These are phyloP conservation scores for Agonum fuliginosum DNA, from an alignment of 2,888 invertebrate genomes.

Conservation along the genomic window DNA sequence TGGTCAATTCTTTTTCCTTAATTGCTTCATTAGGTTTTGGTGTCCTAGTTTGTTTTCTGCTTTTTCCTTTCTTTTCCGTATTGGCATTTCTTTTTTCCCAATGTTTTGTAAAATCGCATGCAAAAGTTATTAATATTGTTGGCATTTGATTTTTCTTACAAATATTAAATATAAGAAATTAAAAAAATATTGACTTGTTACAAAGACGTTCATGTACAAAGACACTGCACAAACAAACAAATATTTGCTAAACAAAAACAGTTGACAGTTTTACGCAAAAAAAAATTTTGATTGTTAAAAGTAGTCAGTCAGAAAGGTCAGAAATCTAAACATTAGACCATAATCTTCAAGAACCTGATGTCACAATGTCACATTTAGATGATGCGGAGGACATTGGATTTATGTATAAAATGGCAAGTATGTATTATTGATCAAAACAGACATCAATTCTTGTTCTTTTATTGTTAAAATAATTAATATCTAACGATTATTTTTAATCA, in stretches of 20 bases:
- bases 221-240: constrained; percentile 2
- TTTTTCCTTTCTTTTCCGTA: constrained; percentile 46
- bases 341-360: constrained; percentile 21
- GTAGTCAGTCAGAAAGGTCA: constrained; percentile 16
- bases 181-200: too few relatives aligned
- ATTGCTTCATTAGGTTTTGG: constrained; percentile 4
- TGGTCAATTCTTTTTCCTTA: constrained; percentile 28
- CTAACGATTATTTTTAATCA: constrained; percentile 53
- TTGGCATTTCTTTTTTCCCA: constrained; percentile 49
- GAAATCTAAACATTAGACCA: constrained; percentile 15
- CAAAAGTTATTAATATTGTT: constrained; percentile 34
- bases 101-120: constrained; percentile 33
- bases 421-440: constrained; percentile 63
- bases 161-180: neutral
- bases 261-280: neutral
- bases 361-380: constrained; percentile 66
- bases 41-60: constrained; percentile 32
- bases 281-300: constrained; percentile 31
- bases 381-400: constrained; percentile 70
- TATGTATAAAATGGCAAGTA: constrained; percentile 71
- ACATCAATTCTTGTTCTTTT: constrained; percentile 19
- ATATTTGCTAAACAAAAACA: constrained; percentile 4
- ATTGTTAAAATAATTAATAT: constrained; percentile 26
- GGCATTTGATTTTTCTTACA: constrained; percentile 19
- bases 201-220: neutral